A percentile compares a stretch with the other conserved stretches of the same genome.
Conservation (phyloP, 2,797 vertebrate genomes). For the Acanthiza pusilla region DNA sequence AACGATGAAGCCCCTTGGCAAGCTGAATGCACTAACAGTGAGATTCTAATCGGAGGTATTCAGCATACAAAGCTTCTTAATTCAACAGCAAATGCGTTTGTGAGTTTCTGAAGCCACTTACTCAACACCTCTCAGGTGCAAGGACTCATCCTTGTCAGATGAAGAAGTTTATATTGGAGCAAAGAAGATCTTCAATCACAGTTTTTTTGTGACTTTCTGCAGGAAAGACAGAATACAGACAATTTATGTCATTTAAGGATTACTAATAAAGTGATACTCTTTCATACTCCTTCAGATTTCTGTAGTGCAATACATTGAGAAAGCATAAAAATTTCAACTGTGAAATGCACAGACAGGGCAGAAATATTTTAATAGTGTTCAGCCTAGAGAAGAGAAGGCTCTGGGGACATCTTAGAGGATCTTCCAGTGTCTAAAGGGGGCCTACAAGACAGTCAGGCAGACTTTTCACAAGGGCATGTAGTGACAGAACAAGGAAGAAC, state of each 20-base stretch:
- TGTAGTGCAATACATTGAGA: not conserved
- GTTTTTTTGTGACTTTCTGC: not conserved
- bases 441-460: no score
- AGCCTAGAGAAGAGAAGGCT: not conserved
- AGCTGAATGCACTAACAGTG: not conserved
- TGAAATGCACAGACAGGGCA: not conserved
- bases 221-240: not conserved
- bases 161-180: not conserved
- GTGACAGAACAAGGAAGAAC: not conserved
- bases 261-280: not conserved
- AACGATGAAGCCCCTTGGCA: slow-evolving; percentile 31
- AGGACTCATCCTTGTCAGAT: slow-evolving; percentile 14
- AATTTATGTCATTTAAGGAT: not conserved
- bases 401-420: not conserved
- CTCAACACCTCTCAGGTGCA: not conserved
- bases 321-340: not conserved
- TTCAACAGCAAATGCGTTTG: slow-evolving; percentile 7
- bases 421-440: not conserved
- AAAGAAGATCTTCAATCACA: not conserved
- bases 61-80: not conserved
- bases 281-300: not conserved
- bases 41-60: slow-evolving; percentile 2
- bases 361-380: not conserved
- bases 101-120: not conserved
- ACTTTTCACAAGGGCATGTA: not conserved